Evolutionary conservation across 2,888 invertebrate genomes (phyloP), one percentile per base, ranked within the genome.

Genomic region (Lycia hirtaria): DNA sequence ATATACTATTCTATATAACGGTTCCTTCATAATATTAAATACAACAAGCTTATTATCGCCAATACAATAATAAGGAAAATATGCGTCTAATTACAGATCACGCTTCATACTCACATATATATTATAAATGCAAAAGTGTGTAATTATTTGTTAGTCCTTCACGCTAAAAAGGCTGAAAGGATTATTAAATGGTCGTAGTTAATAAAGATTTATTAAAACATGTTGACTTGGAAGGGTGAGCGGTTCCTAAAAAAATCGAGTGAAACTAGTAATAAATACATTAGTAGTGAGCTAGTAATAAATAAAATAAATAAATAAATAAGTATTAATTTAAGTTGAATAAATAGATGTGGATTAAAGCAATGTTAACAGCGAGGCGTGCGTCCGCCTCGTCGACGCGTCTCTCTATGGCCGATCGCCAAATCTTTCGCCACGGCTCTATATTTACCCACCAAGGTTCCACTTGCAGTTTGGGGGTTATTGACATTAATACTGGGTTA

Each of bases 381-480:
- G 70, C 54, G 60, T 53, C 71, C 75, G 35, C 24, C 35, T 17
- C 35, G 68, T 65, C 73, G 74, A 72, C 73, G 69, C 70, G 69
- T 55, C 47, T 47, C 56, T 45, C 44, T 53, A 78, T 88, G 91
- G 91, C 87, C 67, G 60, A 60, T 73, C 76, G 90, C 91, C 91
- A 91, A 87, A 73, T 80, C 79, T 90, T 88, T 89, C 88, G 85
- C 83, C 89, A 89, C 77, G 63, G 72, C 70, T 82, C 84, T 89
- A 89, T 81, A 83, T 87, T 81, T 88, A 85, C 71, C 65, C 76
- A 76, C 82, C 88, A 90, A 89, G 90, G 89, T 88, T 88, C 80
- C 80, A 80, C 80, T 83, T 84, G 85, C 83, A 85, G 83, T 90
- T 89, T 87, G 85, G 84, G 75, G 91, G 91, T 92, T 90, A 91